Base-by-base conservation (phyloP, 2,113 vertebrate species). In the Tupaia tana region DNA sequence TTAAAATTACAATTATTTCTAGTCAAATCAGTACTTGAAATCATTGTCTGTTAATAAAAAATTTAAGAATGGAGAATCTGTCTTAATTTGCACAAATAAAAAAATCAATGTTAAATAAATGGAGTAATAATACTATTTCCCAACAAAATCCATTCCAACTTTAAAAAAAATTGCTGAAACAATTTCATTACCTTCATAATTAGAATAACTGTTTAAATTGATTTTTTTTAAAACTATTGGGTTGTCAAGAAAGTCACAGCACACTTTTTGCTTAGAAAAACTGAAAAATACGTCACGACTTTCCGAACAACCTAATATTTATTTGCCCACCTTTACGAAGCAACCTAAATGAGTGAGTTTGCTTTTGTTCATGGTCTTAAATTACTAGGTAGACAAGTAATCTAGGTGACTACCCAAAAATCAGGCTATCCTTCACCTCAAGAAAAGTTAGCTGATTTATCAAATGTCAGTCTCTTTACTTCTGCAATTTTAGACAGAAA, bases 401-500 rank as follows among this genome's bases (percentile, higher is more conserved):
- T 66, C 19, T 11, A 90, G 27, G 81, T 25, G 13, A 82, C 12
- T 64, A 80, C 16, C 91, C 1, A 93, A 80, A 92, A 91, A 29
- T 69, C 14, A 71, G 58, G 73, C 29, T 56, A 27, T 4, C 18
- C 31, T 71, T 19, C 6, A 34, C 1, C 12, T 43, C 14, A 86
- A 92, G 34, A 90, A 82, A 85, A 27, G 9, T 1, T 25, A 9
- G 9, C 25, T 74, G 34, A 63, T 78, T 73, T 79, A 79, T 43
- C 43, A 84, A 80, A 83, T 20, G 58, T 34, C 61, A 77, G 78
- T 77, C 13, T 86, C 67, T 81, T 85, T 14, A 70, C 16, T 95
- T 89, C 58, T 89, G 29, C 31, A 89, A 4, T 54, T 91, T 82
- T 58, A 34, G 63, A 80, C 77, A 64, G 16, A 93, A 97, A 86